These are phyloP conservation scores for Hemicrepidius hirtus DNA, from an alignment of 2,888 invertebrate species.

Conservation along the genomic window DNA sequence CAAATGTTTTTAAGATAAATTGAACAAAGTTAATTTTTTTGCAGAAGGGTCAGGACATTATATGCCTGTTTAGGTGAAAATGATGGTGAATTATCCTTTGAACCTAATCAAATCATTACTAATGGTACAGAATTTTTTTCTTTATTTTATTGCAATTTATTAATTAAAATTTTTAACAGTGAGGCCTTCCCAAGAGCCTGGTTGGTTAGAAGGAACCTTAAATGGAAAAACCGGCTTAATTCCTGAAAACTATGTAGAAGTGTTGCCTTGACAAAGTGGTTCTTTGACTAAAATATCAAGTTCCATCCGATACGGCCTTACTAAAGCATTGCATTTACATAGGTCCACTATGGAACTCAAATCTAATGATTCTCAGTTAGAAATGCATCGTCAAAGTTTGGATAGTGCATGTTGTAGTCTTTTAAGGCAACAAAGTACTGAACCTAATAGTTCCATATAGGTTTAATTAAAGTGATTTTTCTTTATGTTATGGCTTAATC, in stretches of 20 bases:
- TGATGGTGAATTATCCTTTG: slow-evolving; percentile 97
- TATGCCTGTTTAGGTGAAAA: slow-evolving; percentile 98
- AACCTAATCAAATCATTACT: slow-evolving; percentile 98
- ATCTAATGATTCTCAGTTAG: slow-evolving; percentile 56
- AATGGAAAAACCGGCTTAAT: slow-evolving; percentile 94
- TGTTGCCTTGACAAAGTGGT: slow-evolving; percentile 78
- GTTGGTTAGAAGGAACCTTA: slow-evolving; percentile 97
- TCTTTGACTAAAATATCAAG: slow-evolving; percentile 68
- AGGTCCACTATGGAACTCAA: slow-evolving; percentile 61
- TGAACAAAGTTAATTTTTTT: slow-evolving; percentile 54
- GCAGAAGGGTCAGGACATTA: slow-evolving; percentile 91
- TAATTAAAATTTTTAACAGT: slow-evolving; percentile 75
- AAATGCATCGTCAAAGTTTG: slow-evolving; percentile 66
- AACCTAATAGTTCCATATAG: slow-evolving; percentile 68
- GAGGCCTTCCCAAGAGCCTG: slow-evolving; percentile 93
- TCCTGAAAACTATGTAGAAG: slow-evolving; percentile 97
- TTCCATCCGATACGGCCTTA: slow-evolving; percentile 66
- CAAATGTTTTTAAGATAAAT: not conserved
- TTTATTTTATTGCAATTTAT: not conserved
- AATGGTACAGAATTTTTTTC: slow-evolving; percentile 82
- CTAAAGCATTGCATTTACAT: slow-evolving; percentile 67
- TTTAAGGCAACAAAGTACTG: slow-evolving; percentile 62
- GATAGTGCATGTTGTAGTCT: slow-evolving; percentile 62
- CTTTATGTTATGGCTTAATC: not conserved
- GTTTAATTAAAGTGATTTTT: slow-evolving; percentile 5